Conservation (phyloP, 2,888 invertebrate genomes). For the Tenthredo mesomela region DNA sequence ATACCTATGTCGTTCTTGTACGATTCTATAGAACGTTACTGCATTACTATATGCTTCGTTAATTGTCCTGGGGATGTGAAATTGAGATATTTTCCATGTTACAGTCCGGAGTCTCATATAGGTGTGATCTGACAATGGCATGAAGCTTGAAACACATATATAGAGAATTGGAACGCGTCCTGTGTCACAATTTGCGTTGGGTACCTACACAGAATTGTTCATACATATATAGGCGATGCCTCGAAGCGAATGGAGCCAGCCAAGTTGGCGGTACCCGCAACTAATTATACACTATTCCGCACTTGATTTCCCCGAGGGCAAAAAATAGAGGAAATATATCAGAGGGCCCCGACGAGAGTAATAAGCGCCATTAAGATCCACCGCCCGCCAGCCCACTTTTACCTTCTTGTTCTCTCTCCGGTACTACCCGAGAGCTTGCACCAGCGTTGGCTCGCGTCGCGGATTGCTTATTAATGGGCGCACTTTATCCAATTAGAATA, state of each 20-base stretch:
- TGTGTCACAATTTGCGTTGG: constrained; percentile 16
- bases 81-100: not conserved
- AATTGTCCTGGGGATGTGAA: not conserved
- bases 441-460: constrained; percentile 62
- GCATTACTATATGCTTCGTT: not conserved
- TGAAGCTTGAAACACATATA: not conserved
- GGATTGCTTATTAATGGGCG: constrained; percentile 72
- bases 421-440: constrained; percentile 30
- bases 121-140: not conserved
- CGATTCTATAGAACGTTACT: not conserved
- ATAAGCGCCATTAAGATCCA: constrained; percentile 76
- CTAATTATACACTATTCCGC: constrained; percentile 76
- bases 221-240: not conserved
- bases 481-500: constrained; percentile 75
- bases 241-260: constrained; percentile 61
- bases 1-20: not conserved
- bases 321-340: constrained; percentile 76
- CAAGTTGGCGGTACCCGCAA: constrained; percentile 74
- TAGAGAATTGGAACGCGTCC: constrained; percentile 4
- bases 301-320: constrained; percentile 77
- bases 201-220: not conserved
- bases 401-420: constrained; percentile 56
- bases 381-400: constrained; percentile 55
- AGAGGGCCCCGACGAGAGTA: constrained; percentile 73
- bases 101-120: not conserved